Percentiles rank a stretch among this genome's conserved stretches.
phyloP scores from a whole-genome alignment of 1,140 invertebrate species.

The Holcopasites calliopsidis region DNA sequence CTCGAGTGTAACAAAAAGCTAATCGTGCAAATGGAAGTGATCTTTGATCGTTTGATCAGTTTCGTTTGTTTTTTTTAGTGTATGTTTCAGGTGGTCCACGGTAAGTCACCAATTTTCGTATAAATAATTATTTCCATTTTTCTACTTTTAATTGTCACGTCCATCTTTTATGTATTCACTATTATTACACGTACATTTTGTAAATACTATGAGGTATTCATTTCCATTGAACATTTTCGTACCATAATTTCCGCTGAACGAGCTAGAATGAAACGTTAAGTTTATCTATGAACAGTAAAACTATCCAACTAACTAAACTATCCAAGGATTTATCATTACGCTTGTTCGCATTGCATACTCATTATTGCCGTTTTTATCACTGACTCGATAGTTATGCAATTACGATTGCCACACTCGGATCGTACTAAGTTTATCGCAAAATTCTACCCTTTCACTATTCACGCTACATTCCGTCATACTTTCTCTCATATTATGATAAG shows the following conservation, averaged over 20 bases:
- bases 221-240: not conserved
- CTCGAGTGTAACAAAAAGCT: not conserved
- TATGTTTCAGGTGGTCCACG: slow-evolving; percentile 14
- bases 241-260: not conserved
- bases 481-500: not conserved
- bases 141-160: not conserved
- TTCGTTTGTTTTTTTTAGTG: not conserved
- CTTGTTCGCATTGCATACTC: slow-evolving; percentile 8
- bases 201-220: not conserved
- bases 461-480: not conserved
- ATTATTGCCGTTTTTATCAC: not conserved
- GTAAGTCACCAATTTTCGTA: slow-evolving; percentile 37
- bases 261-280: not conserved
- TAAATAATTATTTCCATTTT: not conserved
- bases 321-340: slow-evolving; percentile 11
- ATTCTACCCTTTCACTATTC: too few species aligned
- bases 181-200: not conserved
- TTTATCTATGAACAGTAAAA: not conserved
- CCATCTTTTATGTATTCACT: not conserved
- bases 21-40: not conserved
- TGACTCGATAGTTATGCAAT: not conserved
- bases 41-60: not conserved
- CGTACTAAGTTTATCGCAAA: not conserved
- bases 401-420: not conserved
- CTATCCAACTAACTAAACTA: too few species aligned